Conservation (phyloP, 1,140 invertebrate genomes). For the Drosophila biarmipes region DNA sequence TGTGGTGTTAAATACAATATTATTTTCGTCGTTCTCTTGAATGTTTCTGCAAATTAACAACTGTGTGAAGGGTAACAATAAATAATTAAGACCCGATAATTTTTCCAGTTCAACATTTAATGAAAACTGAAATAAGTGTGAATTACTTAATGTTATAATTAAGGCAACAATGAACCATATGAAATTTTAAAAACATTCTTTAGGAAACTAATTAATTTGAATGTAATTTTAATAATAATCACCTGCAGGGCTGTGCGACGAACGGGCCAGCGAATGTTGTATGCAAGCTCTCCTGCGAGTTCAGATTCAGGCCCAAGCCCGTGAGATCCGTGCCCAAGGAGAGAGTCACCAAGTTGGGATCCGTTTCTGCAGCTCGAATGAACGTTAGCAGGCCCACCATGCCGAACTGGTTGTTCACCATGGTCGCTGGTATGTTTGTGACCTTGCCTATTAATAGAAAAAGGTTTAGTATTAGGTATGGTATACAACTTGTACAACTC, state of each 20-base stretch:
- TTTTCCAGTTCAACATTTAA: too few relatives aligned
- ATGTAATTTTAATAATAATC: neutral
- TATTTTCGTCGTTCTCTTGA: too few relatives aligned
- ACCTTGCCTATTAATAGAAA: conserved; percentile 89
- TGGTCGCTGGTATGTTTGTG: conserved; percentile 98
- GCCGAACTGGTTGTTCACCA: conserved; percentile 99
- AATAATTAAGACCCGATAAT: neutral
- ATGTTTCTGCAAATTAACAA: too few relatives aligned
- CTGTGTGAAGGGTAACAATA: too few relatives aligned
- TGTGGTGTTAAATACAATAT: neutral
- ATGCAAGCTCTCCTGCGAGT: conserved; percentile 98
- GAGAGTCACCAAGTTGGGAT: conserved; percentile 97
- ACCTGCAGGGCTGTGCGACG: conserved; percentile 97
- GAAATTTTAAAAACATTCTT: too few relatives aligned
- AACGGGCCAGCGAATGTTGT: conserved; percentile 99
- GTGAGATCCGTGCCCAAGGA: conserved; percentile 99
- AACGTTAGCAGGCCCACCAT: conserved; percentile 99
- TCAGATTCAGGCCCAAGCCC: conserved; percentile 98
- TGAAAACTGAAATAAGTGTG: too few relatives aligned
- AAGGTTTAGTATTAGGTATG: too few relatives aligned
- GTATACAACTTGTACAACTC: too few relatives aligned
- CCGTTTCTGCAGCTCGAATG: conserved; percentile 98
- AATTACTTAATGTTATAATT: too few relatives aligned
- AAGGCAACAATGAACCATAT: too few relatives aligned
- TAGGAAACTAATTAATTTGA: too few relatives aligned